Percentiles rank a stretch among this genome's conserved stretches.
phyloP scores from a whole-genome alignment of 2,888 invertebrate genomes.

The Lepas anatifera region DNA sequence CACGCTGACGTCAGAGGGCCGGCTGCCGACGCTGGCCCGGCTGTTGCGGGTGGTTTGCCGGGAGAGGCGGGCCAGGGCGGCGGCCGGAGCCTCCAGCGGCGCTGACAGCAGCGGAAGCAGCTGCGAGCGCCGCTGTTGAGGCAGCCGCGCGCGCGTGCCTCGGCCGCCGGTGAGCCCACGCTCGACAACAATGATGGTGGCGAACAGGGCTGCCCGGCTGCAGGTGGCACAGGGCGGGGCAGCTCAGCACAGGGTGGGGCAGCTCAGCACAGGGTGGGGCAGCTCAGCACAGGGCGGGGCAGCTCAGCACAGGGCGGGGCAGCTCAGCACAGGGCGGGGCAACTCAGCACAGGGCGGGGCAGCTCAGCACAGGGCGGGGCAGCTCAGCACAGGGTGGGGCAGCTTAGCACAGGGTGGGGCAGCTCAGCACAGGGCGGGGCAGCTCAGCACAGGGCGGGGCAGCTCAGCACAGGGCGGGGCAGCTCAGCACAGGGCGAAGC shows the following conservation, averaged over 20 bases:
- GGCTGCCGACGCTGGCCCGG: conserved; percentile 9
- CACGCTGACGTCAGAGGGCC: neutral
- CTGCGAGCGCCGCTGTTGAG: neutral
- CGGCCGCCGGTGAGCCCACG: neutral
- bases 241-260: neutral
- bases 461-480: too few relatives aligned
- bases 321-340: too few relatives aligned
- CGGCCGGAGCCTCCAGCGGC: conserved; percentile 6
- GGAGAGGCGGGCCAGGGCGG: neutral
- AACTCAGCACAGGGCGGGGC: too few relatives aligned
- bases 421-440: too few relatives aligned
- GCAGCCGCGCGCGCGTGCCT: neutral
- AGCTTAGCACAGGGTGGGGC: too few relatives aligned
- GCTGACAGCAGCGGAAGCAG: conserved; percentile 2
- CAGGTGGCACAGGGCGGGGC: neutral
- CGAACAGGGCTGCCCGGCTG: neutral
- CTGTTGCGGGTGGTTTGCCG: neutral
- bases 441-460: too few relatives aligned
- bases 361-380: too few relatives aligned
- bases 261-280: too few relatives aligned
- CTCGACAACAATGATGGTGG: neutral
- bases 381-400: too few relatives aligned
- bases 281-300: too few relatives aligned
- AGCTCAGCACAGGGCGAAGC: too few relatives aligned
- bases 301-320: too few relatives aligned